Conservation (phyloP, 2,113 vertebrate genomes). For the Notarius quadriscutis region DNA sequence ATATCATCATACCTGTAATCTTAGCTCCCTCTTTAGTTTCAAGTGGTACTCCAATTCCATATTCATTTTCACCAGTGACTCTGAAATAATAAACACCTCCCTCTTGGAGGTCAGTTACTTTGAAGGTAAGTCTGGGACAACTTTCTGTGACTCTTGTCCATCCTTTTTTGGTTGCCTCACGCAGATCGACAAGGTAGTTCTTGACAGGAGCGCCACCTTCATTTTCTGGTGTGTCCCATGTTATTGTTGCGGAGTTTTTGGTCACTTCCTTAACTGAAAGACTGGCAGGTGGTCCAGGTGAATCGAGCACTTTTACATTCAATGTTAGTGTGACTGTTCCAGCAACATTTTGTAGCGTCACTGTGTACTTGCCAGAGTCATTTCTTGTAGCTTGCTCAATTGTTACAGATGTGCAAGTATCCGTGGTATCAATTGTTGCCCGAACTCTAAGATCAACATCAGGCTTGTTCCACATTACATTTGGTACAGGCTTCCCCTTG, state of each 20-base stretch:
- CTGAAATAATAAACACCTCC: constrained; percentile 93
- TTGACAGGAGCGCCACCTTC: constrained; percentile 95
- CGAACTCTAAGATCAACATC: constrained; percentile 90
- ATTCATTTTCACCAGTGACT: constrained; percentile 94
- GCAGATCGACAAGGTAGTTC: constrained; percentile 92
- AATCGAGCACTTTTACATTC: constrained; percentile 92
- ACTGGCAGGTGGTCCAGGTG: constrained; percentile 85
- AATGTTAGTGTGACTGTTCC: constrained; percentile 85
- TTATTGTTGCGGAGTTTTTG: constrained; percentile 84
- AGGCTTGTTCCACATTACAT: constrained; percentile 87
- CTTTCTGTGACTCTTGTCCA: constrained; percentile 92
- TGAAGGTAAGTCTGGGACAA: constrained; percentile 91
- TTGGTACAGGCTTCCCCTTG: constrained; percentile 91
- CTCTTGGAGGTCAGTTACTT: constrained; percentile 86
- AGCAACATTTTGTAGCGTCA: constrained; percentile 86
- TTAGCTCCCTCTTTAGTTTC: constrained; percentile 93
- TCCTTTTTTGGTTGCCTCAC: constrained; percentile 95
- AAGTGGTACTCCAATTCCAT: constrained; percentile 83
- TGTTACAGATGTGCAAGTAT: constrained; percentile 87
- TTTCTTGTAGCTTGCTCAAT: constrained; percentile 92
- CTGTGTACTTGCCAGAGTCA: constrained; percentile 93
- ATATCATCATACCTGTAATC: constrained; percentile 84
- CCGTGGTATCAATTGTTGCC: constrained; percentile 88
- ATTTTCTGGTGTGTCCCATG: constrained; percentile 96
- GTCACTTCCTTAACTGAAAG: constrained; percentile 85